Evolutionary conservation across 2,113 vertebrate species (phyloP).

Genomic region (Aphelocoma coerulescens): DNA sequence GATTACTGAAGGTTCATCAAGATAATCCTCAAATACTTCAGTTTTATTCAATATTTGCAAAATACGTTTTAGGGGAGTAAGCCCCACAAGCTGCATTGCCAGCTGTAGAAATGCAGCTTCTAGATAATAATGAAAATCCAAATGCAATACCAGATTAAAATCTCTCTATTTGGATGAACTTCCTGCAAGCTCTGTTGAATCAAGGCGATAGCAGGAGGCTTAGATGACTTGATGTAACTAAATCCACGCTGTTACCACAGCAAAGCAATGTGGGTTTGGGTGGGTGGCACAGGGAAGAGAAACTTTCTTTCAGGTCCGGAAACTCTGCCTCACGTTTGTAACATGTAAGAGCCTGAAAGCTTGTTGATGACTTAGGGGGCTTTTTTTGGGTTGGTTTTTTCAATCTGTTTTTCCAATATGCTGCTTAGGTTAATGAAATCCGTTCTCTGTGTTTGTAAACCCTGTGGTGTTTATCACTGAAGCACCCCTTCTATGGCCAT

Average conservation of each 20-base stretch:
- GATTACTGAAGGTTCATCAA: background rate
- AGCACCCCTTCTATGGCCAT: background rate
- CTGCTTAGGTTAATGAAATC: background rate
- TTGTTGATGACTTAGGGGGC: background rate
- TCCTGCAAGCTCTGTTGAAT: background rate
- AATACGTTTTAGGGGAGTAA: background rate
- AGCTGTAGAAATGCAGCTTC: background rate
- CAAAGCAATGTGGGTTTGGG: background rate
- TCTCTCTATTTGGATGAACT: background rate
- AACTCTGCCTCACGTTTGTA: background rate
- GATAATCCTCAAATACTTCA: background rate
- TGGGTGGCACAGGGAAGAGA: background rate
- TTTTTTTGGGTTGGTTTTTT: background rate
- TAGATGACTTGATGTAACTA: background rate
- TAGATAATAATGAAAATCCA: background rate
- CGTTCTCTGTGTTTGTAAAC: background rate
- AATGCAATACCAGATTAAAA: background rate
- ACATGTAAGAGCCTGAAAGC: background rate
- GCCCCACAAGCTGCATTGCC: fast-evolving
- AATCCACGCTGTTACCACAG: background rate
- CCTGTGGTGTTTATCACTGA: background rate
- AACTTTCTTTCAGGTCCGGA: slow-evolving; percentile 10
- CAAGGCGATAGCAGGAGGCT: background rate
- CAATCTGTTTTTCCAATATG: background rate
- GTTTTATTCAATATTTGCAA: background rate